Evolutionary conservation across 2,888 invertebrate species (phyloP).

Genomic region (Anodontia alba): DNA sequence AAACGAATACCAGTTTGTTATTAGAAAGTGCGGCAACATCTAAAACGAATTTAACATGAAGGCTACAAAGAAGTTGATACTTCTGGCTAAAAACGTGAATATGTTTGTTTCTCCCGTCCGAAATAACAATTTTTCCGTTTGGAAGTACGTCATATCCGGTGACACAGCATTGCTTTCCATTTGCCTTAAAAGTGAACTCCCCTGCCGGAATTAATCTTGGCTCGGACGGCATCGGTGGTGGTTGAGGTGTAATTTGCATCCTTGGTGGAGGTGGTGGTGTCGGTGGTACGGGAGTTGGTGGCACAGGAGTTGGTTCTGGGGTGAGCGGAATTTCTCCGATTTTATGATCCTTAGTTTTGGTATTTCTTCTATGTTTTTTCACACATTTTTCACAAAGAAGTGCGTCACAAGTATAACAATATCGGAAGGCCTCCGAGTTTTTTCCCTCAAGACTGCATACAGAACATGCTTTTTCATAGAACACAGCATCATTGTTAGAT

Average conservation of each 20-base stretch:
- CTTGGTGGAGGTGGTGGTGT: not conserved
- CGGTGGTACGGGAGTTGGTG: not conserved
- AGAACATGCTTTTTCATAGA: not conserved
- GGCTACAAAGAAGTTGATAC: not conserved
- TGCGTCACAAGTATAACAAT: not conserved
- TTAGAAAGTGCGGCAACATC: not conserved
- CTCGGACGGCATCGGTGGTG: not conserved
- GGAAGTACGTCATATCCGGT: conserved; percentile 1
- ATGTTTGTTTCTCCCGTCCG: not conserved
- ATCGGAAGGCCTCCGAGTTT: not conserved
- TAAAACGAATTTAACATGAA: not conserved
- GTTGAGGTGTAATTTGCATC: not conserved
- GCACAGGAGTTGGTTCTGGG: not conserved
- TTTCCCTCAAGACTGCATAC: not conserved
- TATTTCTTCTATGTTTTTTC: not conserved
- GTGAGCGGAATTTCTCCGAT: not conserved
- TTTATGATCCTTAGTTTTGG: not conserved
- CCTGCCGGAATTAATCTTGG: not conserved
- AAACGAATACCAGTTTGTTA: conserved; percentile 1
- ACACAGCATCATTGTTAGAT: not conserved
- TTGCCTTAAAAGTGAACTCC: not conserved
- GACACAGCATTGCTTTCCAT: not conserved
- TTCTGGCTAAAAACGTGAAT: not conserved
- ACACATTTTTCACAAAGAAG: not conserved
- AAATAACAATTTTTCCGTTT: not conserved